Conservation (phyloP, 2,888 invertebrate genomes). For the Rugalucina vietnamica region DNA sequence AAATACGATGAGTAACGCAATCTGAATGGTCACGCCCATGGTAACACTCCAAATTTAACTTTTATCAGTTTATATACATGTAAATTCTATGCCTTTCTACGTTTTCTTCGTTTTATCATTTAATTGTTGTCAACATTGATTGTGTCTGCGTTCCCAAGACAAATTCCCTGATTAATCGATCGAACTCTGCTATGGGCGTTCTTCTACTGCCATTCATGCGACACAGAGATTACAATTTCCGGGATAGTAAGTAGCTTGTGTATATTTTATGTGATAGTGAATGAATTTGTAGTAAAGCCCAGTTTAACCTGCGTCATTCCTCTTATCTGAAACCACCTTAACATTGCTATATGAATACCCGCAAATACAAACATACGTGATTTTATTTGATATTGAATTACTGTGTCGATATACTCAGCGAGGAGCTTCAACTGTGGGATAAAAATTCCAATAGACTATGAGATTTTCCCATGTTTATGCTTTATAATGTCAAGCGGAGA, state of each 20-base stretch:
- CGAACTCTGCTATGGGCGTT: no score
- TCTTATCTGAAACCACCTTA: neutral
- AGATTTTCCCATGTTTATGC: neutral
- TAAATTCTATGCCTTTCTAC: no score
- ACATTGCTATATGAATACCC: neutral
- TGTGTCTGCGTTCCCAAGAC: no score
- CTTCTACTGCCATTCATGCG: no score
- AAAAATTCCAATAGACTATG: slow-evolving; percentile 4
- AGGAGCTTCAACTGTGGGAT: neutral
- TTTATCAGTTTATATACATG: no score
- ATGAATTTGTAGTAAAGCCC: neutral
- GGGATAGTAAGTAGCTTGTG: neutral
- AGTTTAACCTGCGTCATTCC: neutral
- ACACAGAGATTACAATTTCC: neutral
- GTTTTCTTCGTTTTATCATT: no score
- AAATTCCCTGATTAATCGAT: no score
- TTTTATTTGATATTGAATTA: slow-evolving; percentile 2
- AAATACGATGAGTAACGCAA: no score
- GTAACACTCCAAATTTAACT: no score
- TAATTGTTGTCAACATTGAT: no score
- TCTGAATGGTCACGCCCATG: no score
- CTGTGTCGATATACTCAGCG: neutral
- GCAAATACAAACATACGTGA: neutral
- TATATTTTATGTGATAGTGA: neutral
- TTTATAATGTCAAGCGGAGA: no score